phyloP scores from a whole-genome alignment of 2,797 vertebrate species.

The Knipowitschia caucasica region DNA sequence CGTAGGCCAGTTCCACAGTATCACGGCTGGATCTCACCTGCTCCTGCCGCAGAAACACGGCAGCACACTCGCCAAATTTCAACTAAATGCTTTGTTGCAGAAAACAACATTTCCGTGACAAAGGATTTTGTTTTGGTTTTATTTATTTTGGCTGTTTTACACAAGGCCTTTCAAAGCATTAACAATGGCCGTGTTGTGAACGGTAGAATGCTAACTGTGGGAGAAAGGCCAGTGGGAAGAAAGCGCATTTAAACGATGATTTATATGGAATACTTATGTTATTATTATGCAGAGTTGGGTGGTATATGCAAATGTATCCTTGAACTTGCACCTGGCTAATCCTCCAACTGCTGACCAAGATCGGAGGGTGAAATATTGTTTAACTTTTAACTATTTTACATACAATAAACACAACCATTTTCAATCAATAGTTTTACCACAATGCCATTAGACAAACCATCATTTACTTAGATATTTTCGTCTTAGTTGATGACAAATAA shows the following conservation, averaged over 20 bases:
- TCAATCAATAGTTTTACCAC: too few relatives aligned
- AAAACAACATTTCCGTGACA: slow-evolving; percentile 35
- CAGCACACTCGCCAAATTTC: slow-evolving; percentile 29
- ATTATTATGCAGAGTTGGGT: background rate
- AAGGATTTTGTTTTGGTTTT: slow-evolving; percentile 20
- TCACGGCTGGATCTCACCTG: slow-evolving; percentile 41
- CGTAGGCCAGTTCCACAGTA: slow-evolving; percentile 46
- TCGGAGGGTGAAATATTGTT: too few relatives aligned
- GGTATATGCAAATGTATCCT: background rate
- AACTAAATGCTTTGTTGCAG: slow-evolving; percentile 33
- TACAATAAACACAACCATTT: too few relatives aligned
- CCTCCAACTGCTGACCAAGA: too few relatives aligned
- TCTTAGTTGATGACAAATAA: too few relatives aligned
- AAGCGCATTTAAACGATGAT: background rate
- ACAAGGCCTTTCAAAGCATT: slow-evolving; percentile 14
- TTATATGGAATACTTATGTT: background rate
- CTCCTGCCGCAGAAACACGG: slow-evolving; percentile 37
- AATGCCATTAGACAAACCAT: too few relatives aligned
- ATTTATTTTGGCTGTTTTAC: slow-evolving; percentile 24
- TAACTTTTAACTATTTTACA: too few relatives aligned
- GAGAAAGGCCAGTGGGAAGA: background rate
- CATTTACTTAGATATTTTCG: too few relatives aligned
- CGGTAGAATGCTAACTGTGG: slow-evolving; percentile 10
- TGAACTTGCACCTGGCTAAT: too few relatives aligned
- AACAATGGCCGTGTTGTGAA: slow-evolving; percentile 14